phyloP scores from a whole-genome alignment of 2,797 vertebrate species.

The Sebastes miniatus region DNA sequence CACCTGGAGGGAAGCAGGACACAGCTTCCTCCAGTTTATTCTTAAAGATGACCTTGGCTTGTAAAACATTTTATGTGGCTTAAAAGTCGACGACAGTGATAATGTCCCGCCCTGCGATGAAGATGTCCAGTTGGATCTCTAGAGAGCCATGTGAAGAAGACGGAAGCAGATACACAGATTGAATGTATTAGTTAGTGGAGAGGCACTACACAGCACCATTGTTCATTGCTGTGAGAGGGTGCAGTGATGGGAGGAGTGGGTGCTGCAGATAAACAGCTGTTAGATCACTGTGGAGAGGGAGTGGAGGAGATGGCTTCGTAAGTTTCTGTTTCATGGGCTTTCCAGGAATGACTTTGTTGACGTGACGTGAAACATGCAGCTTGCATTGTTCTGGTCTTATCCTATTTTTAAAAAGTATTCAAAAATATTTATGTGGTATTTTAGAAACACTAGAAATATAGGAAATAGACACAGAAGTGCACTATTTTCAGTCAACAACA shows the following conservation, averaged over 20 bases:
- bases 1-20: conserved; percentile 9
- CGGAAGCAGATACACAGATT: not conserved
- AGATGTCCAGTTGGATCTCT: conserved; percentile 6
- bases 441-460: not conserved
- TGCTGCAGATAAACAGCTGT: conserved; percentile 64
- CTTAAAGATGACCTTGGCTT: conserved; percentile 13
- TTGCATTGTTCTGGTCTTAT: not conserved
- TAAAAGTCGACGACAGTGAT: conserved; percentile 59
- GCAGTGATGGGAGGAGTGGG: conserved; percentile 65
- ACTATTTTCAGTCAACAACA: not conserved
- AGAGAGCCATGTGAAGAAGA: conserved; percentile 8
- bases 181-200: conserved; percentile 35
- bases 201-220: conserved; percentile 67
- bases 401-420: not conserved
- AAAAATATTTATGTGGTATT: not conserved
- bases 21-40: conserved; percentile 24
- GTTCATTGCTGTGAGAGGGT: conserved; percentile 56
- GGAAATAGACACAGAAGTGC: not conserved
- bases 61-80: conserved; percentile 67
- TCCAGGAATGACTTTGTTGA: conserved; percentile 3
- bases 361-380: not conserved
- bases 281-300: conserved; percentile 38
- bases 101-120: not conserved
- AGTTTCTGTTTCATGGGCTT: conserved; percentile 15
- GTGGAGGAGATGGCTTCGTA: conserved; percentile 39